Base-by-base conservation (phyloP, 2,888 invertebrate genomes). In the Lagria hirta region DNA sequence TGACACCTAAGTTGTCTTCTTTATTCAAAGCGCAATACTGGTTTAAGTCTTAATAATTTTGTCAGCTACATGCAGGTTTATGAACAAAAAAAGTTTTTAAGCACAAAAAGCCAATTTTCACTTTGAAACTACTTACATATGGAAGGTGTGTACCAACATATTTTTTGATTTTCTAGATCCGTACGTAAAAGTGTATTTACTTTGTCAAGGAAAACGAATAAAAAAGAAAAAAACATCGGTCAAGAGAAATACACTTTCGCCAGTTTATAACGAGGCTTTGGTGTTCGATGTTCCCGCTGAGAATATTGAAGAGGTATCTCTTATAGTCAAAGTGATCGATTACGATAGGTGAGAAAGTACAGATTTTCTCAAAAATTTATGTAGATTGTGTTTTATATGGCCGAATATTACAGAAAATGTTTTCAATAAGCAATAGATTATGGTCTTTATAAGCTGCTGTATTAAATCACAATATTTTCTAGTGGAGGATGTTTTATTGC, bases 141-240 rank as follows among this genome's bases (percentile, higher is more conserved):
- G 6, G 6, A 3, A 7, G 8, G n/a, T 26, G 13, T 12, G 13
- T n/a, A n/a, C n/a, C n/a, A n/a, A n/a, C n/a, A n/a, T n/a, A n/a
- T n/a, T 12, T 11, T 33, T 22, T 27, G 20, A 15, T 23, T 21
- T 68, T 69, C 8, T 75, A 86, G 96, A 96, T 80, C 95, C 96
- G 0, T 96, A 94, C 71, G 92, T 95, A 40, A 95, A 95, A 74
- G 87, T 94, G 14, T 87, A 89, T 58, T 76, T 96, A 41, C 80
- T 93, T 57, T 88, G 88, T 62, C 86, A 89, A 69, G 88, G 88
- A 2, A 90, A 91, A 66, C 78, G 93, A 45, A 86, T 95, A 59
- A 93, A 93, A 73, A 94, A 94, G 75, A 88, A 91, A 71, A 94
- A 94, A 71, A 94, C 96, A 0, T 86, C 88, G 0, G 92, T 94